phyloP scores from a whole-genome alignment of 2,797 vertebrate genomes.

The Enteromius paludinosus region DNA sequence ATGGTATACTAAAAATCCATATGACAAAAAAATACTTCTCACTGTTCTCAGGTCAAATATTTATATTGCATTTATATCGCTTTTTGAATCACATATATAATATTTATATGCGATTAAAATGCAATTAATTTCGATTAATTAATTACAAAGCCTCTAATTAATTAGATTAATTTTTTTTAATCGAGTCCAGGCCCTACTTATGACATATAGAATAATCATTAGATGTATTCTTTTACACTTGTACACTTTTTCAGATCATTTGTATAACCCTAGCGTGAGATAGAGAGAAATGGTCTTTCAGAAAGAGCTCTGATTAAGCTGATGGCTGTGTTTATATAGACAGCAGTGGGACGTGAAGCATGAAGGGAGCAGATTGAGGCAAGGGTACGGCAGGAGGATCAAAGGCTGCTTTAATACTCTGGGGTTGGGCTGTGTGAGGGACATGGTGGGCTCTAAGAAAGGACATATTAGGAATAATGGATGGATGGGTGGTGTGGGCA shows the following conservation, averaged over 20 bases:
- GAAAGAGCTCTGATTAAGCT: constrained; percentile 44
- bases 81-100: no score
- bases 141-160: no score
- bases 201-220: neutral
- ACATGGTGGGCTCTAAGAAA: constrained; percentile 39
- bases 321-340: constrained; percentile 60
- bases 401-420: constrained; percentile 30
- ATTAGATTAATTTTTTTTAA: no score
- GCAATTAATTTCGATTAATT: no score
- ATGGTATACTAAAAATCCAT: no score
- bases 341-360: constrained; percentile 67
- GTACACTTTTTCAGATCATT: neutral
- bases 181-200: no score
- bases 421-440: constrained; percentile 39
- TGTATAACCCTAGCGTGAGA: neutral
- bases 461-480: constrained; percentile 25
- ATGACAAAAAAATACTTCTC: no score
- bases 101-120: no score
- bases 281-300: constrained; percentile 3
- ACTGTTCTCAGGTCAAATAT: no score
- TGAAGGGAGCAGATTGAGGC: constrained; percentile 5
- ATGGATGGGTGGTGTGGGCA: constrained; percentile 46
- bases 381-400: constrained; percentile 34
- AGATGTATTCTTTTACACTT: neutral
- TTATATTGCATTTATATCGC: no score